phyloP scores from a whole-genome alignment of 2,888 invertebrate species.

The Corbicula japonica region DNA sequence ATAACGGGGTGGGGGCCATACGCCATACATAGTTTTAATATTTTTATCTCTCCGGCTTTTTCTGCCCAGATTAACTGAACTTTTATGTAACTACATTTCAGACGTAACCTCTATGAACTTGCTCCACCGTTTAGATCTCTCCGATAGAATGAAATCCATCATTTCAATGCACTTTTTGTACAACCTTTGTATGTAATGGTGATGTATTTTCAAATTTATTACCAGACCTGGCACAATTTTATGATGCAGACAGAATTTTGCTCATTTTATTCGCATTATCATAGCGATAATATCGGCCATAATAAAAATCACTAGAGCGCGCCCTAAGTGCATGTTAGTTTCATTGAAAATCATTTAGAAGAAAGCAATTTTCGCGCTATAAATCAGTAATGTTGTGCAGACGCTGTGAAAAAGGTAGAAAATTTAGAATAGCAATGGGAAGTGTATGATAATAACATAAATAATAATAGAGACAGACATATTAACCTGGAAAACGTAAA shows the following conservation, averaged over 20 bases:
- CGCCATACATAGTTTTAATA: too few relatives aligned
- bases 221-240: constrained; percentile 25
- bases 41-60: too few relatives aligned
- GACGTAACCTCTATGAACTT: too few relatives aligned
- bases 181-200: not conserved
- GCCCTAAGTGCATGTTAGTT: constrained; percentile 22
- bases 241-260: constrained; percentile 16
- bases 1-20: too few relatives aligned
- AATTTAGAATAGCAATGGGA: too few relatives aligned
- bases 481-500: constrained; percentile 7
- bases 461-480: constrained; percentile 6
- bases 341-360: constrained; percentile 21
- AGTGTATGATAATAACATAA: constrained; percentile 1
- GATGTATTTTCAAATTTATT: not conserved
- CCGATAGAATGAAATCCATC: too few relatives aligned
- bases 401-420: constrained; percentile 7
- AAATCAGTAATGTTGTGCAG: constrained; percentile 16
- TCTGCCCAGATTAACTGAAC: too few relatives aligned
- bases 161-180: constrained; percentile 3
- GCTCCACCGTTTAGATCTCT: too few relatives aligned
- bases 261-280: constrained; percentile 38
- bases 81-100: too few relatives aligned
- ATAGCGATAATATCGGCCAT: constrained; percentile 11
- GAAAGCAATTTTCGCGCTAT: constrained; percentile 24
- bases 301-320: constrained; percentile 35